Percentiles rank a stretch among this genome's conserved stretches.
phyloP scores from a whole-genome alignment of 2,113 vertebrate species.

The Gymnobelideus leadbeateri region DNA sequence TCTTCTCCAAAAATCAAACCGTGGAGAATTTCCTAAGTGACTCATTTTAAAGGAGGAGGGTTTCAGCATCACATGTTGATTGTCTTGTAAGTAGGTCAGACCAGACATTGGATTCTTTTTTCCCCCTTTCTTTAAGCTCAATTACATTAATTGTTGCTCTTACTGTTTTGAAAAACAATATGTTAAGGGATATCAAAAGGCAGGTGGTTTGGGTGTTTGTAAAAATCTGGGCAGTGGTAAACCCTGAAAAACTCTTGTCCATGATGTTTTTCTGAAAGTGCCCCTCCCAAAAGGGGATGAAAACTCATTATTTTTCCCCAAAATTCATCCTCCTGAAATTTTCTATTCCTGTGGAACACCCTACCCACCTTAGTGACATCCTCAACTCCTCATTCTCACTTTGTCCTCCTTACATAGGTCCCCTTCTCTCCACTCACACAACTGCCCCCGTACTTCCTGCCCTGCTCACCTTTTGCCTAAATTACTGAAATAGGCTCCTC shows the following conservation, averaged over 20 bases:
- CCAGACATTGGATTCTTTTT: conserved; percentile 21
- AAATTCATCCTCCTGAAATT: not conserved
- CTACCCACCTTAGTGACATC: not conserved
- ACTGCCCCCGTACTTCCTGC: not conserved
- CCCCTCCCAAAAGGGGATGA: not conserved
- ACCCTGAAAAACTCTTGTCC: not conserved
- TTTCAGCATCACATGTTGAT: conserved; percentile 13
- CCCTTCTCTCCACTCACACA: not conserved
- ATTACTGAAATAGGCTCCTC: not conserved
- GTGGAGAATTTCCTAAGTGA: not conserved
- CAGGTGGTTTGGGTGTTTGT: not conserved
- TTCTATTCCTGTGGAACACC: not conserved
- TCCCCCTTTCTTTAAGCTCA: conserved; percentile 32
- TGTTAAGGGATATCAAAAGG: not conserved
- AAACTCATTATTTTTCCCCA: not conserved
- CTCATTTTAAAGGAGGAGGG: not conserved
- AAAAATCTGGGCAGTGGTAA: not conserved
- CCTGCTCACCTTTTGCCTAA: not conserved
- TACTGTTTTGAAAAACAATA: conserved; percentile 18
- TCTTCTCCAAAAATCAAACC: conserved; percentile 3
- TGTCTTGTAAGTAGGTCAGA: conserved; percentile 34
- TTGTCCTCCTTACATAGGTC: not conserved
- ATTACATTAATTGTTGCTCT: conserved; percentile 23
- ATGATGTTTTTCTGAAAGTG: not conserved
- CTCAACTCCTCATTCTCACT: not conserved